Percentiles rank a stretch among this genome's conserved stretches.
phyloP scores from a whole-genome alignment of 2,888 invertebrate species.

The Mesodorylaimus sp. region DNA sequence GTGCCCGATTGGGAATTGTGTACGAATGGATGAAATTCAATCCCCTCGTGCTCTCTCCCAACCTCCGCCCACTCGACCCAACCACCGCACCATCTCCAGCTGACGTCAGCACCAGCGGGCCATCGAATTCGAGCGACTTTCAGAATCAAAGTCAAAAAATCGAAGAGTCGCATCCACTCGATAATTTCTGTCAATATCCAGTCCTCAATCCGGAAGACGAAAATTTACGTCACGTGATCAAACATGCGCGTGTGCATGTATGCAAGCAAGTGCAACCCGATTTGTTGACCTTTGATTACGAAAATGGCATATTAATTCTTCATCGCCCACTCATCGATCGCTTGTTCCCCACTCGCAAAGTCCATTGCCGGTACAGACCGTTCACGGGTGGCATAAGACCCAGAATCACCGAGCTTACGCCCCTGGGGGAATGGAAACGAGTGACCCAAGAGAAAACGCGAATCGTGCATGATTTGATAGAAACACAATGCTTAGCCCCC shows the following conservation, averaged over 20 bases:
- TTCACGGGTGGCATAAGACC: not conserved
- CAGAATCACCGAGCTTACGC: not conserved
- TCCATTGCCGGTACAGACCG: not conserved
- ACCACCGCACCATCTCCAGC: no score
- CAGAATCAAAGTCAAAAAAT: no score
- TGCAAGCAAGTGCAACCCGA: not conserved
- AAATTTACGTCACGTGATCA: not conserved
- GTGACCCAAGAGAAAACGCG: not conserved
- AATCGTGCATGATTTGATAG: not conserved
- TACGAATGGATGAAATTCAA: no score
- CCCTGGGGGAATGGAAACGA: not conserved
- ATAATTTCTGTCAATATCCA: not conserved
- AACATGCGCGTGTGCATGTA: not conserved
- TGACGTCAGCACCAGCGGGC: no score
- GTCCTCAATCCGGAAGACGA: not conserved
- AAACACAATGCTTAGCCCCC: constrained; percentile 5
- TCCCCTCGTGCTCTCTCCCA: no score
- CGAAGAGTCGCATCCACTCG: not conserved
- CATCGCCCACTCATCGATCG: not conserved
- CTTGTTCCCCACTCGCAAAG: not conserved
- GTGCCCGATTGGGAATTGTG: no score
- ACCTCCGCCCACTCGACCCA: no score
- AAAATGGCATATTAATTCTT: not conserved
- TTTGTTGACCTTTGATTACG: not conserved
- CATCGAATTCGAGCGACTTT: no score